Percentiles rank a stretch among this genome's conserved stretches.
These are phyloP conservation scores for Microcebus tavaratra DNA, from an alignment of 2,113 vertebrate species.

Conservation along the genomic window DNA sequence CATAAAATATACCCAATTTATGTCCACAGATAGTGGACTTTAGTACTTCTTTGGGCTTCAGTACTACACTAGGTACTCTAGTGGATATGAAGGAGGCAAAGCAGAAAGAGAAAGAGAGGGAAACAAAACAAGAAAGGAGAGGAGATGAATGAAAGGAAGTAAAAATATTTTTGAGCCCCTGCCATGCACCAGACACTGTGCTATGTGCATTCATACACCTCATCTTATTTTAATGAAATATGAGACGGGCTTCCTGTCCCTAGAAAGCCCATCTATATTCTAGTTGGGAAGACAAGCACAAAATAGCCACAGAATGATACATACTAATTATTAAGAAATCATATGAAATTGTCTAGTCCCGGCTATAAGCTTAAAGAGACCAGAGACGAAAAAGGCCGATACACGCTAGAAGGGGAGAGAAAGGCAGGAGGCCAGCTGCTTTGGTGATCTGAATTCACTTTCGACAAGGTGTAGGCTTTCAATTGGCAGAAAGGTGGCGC, in stretches of 20 bases:
- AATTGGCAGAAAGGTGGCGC: neutral
- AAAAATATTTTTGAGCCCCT: neutral
- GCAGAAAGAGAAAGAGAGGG: neutral
- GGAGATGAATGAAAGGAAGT: neutral
- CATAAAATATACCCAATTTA: constrained; percentile 8
- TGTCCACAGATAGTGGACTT: neutral
- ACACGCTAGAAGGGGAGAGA: neutral
- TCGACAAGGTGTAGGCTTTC: neutral
- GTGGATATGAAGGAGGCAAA: neutral
- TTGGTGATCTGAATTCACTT: neutral
- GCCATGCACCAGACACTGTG: neutral
- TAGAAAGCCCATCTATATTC: neutral
- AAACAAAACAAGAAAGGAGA: neutral
- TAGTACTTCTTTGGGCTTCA: neutral
- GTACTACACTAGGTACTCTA: neutral
- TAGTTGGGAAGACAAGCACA: neutral
- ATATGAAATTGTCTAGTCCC: neutral
- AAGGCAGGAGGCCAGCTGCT: neutral
- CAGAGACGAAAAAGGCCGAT: neutral
- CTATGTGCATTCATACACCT: neutral
- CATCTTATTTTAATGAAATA: constrained; percentile 19
- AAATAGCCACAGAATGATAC: neutral
- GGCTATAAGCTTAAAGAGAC: neutral
- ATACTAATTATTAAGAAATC: neutral
- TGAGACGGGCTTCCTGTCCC: neutral